Evolutionary conservation across 2,113 vertebrate genomes (phyloP).

Genomic region (Cichladusa arquata): DNA sequence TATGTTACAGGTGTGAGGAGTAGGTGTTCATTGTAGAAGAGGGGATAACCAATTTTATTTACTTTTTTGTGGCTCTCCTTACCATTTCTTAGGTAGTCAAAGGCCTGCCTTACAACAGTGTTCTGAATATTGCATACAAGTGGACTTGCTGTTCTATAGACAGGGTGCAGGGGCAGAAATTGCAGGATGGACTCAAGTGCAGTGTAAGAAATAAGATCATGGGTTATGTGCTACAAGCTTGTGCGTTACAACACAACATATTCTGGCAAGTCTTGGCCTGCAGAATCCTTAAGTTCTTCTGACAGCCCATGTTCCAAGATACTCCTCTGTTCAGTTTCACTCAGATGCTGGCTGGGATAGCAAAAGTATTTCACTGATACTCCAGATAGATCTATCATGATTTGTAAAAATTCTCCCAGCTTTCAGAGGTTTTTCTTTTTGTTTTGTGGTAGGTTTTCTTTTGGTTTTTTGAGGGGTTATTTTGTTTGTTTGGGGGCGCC

Average conservation of each 20-base stretch:
- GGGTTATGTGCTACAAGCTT: background rate
- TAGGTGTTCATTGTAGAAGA: background rate
- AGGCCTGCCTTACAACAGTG: background rate
- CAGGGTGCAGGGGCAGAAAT: background rate
- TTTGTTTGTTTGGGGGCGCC: background rate
- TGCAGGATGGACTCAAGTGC: background rate
- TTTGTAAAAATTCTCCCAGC: background rate
- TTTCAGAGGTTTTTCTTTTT: background rate
- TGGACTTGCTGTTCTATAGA: background rate
- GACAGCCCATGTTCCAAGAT: background rate
- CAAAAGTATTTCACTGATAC: background rate
- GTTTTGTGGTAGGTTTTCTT: no score
- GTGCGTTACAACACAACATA: background rate
- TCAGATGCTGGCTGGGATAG: background rate
- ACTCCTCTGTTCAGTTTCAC: accelerated
- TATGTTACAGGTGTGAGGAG: background rate
- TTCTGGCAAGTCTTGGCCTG: background rate
- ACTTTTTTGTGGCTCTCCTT: background rate
- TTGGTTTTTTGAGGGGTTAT: no score
- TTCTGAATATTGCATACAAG: background rate
- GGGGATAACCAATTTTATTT: background rate
- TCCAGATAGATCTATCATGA: background rate
- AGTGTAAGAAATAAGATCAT: background rate
- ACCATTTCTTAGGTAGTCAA: background rate
- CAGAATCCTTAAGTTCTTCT: background rate